Evolutionary conservation across 2,797 vertebrate genomes (phyloP).

Genomic region (Nannoperca australis): DNA sequence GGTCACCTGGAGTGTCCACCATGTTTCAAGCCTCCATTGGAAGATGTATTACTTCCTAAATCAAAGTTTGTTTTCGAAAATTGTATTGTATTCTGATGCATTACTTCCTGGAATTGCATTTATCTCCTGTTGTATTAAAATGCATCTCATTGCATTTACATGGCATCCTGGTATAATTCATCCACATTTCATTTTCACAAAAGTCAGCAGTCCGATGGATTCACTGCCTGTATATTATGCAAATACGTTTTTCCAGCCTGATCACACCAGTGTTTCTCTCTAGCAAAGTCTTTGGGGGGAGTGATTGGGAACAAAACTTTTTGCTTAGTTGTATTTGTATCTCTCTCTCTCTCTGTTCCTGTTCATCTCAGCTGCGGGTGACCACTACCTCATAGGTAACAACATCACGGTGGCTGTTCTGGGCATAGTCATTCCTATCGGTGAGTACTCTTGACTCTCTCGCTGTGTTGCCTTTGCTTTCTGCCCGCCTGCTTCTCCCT

Average conservation of each 20-base stretch:
- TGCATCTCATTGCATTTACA: conserved; percentile 57
- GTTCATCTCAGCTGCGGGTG: conserved; percentile 87
- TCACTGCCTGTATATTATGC: conserved; percentile 49
- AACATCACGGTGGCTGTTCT: conserved; percentile 95
- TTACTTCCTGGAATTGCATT: conserved; percentile 40
- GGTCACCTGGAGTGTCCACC: conserved; percentile 2
- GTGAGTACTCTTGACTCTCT: conserved; percentile 85
- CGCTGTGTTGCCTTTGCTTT: conserved; percentile 53
- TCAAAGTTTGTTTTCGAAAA: not conserved
- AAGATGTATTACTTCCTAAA: conserved; percentile 8
- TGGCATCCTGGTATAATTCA: conserved; percentile 35
- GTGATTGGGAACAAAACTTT: conserved; percentile 25
- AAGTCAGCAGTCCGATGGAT: conserved; percentile 34
- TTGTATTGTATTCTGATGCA: conserved; percentile 31
- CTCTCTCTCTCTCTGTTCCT: conserved; percentile 27
- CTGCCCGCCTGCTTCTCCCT: conserved; percentile 71
- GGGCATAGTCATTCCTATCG: conserved; percentile 94
- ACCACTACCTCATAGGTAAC: conserved; percentile 91
- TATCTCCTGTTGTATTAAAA: conserved; percentile 40
- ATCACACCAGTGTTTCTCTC: conserved; percentile 25
- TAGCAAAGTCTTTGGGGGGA: conserved; percentile 5
- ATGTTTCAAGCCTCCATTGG: not conserved
- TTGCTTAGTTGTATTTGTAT: conserved; percentile 24
- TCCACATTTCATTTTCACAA: conserved; percentile 52
- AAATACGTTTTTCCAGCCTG: conserved; percentile 37